Evolutionary conservation across 2,113 vertebrate genomes (phyloP).

Genomic region (Poeciliopsis turrubarensis): DNA sequence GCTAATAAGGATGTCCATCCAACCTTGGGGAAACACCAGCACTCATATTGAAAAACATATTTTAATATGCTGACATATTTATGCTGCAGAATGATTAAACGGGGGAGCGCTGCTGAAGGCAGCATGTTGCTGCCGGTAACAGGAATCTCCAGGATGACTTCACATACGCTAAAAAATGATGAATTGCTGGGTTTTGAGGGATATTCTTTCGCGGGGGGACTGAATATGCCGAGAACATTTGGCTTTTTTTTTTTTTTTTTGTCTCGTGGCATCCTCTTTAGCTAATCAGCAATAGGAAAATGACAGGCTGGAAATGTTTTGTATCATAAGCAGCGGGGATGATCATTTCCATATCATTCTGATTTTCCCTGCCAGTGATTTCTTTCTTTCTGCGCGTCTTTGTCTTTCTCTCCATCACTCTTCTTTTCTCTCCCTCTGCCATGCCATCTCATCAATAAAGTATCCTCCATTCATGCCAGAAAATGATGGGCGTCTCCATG

Average conservation of each 20-base stretch:
- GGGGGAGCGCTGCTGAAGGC: constrained; percentile 4
- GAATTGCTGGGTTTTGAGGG: constrained; percentile 51
- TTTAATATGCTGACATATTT: constrained; percentile 49
- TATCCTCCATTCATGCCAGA: constrained; percentile 76
- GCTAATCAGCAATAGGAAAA: constrained; percentile 45
- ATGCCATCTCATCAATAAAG: constrained; percentile 74
- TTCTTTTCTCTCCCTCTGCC: constrained; percentile 47
- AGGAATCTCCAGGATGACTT: constrained; percentile 56
- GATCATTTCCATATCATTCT: constrained; percentile 60
- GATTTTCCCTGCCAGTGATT: constrained; percentile 44
- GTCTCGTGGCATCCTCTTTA: constrained; percentile 25
- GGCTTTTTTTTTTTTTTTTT: neutral
- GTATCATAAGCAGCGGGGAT: constrained; percentile 48
- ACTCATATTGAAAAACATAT: constrained; percentile 33
- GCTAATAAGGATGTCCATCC: constrained; percentile 48
- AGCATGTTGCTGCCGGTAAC: constrained; percentile 33
- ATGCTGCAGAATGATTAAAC: constrained; percentile 54
- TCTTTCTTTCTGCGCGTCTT: constrained; percentile 27
- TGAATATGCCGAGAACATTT: constrained; percentile 35
- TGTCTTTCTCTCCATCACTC: constrained; percentile 48
- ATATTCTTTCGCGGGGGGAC: constrained; percentile 30
- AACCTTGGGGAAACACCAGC: constrained; percentile 32
- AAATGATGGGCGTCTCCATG: constrained; percentile 78
- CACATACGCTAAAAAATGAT: constrained; percentile 25
- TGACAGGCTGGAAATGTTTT: constrained; percentile 62